Base-by-base conservation (phyloP, 1,140 invertebrate genomes). In the Heliconius congener region DNA sequence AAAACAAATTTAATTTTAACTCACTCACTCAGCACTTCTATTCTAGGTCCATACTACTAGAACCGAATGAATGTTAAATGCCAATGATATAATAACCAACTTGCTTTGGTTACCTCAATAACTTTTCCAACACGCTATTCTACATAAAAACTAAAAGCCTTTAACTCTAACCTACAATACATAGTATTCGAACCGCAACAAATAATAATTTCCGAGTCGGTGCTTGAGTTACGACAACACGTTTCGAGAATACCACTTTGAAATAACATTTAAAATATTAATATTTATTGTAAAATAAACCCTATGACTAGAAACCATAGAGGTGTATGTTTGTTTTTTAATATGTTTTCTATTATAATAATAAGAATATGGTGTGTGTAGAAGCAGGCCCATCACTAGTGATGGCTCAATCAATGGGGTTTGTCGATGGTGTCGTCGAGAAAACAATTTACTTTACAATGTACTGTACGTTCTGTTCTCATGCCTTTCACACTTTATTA, bases 361-460 rank as follows among this genome's bases (percentile, higher is more conserved):
- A 66, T 66, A 66, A 66, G 60, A 66, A 66, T 30, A 66, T 81
- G 55, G 74, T 50, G 81, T 86, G 83, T 83, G 87, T 88, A 87
- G 86, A 83, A 88, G 87, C 86, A 88, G 85, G 87, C 89, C 88
- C 85, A 86, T 86, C 86, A 86, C 82, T 76, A 74, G 86, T 90
- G 90, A 93, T 91, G 91, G 86, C 89, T 93, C 89, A 91, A 93
- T 93, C 91, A 90, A 88, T 86, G 88, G 83, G 81, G 79, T 82
- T 81, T 81, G 81, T 82, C 85, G 83, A 86, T 86, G 85, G 87
- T 84, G 86, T 90, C 86, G 87, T 89, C 88, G 77, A 77, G 81
- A 87, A 92, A 92, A 92, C 90, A 90, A 92, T 92, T 92, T 90
- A 81, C 81, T 81, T 85, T 89, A 92, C 88, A 92, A 92, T 92